Evolutionary conservation across 2,888 invertebrate genomes (phyloP).

Genomic region (Tachina grossa): DNA sequence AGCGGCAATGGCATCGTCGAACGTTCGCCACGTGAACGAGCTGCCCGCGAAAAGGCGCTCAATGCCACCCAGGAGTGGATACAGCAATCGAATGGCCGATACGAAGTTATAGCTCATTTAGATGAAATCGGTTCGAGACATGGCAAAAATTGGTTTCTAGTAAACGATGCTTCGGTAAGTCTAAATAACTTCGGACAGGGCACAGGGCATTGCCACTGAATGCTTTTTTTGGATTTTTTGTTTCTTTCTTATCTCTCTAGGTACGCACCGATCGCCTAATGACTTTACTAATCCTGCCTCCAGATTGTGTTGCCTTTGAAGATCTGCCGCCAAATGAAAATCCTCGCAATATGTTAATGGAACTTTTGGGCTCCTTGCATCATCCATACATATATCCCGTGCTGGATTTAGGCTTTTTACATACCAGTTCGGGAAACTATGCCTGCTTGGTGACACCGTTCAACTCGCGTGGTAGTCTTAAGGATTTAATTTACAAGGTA

Average conservation of each 20-base stretch:
- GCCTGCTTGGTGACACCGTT: constrained; percentile 92
- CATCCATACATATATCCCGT: constrained; percentile 97
- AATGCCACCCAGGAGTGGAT: constrained; percentile 85
- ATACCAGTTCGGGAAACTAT: constrained; percentile 84
- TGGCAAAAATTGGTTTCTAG: constrained; percentile 95
- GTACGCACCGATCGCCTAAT: constrained; percentile 83
- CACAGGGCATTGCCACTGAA: background rate
- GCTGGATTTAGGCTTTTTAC: constrained; percentile 91
- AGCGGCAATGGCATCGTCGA: constrained; percentile 85
- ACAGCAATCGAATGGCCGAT: constrained; percentile 86
- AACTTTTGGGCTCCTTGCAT: constrained; percentile 92
- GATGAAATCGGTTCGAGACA: constrained; percentile 92
- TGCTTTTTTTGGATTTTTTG: background rate
- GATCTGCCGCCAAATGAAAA: constrained; percentile 85
- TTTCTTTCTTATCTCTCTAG: constrained; percentile 70
- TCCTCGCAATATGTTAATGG: constrained; percentile 88
- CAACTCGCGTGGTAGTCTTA: constrained; percentile 92
- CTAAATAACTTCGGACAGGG: too few relatives aligned
- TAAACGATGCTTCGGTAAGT: constrained; percentile 89
- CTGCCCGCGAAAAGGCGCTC: constrained; percentile 87
- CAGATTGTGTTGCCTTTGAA: constrained; percentile 83
- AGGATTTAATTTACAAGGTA: constrained; percentile 95
- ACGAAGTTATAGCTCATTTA: constrained; percentile 90
- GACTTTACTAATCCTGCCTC: constrained; percentile 82
- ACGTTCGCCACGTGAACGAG: constrained; percentile 86